phyloP scores from a whole-genome alignment of 2,797 vertebrate genomes.

The Acanthornis magna region DNA sequence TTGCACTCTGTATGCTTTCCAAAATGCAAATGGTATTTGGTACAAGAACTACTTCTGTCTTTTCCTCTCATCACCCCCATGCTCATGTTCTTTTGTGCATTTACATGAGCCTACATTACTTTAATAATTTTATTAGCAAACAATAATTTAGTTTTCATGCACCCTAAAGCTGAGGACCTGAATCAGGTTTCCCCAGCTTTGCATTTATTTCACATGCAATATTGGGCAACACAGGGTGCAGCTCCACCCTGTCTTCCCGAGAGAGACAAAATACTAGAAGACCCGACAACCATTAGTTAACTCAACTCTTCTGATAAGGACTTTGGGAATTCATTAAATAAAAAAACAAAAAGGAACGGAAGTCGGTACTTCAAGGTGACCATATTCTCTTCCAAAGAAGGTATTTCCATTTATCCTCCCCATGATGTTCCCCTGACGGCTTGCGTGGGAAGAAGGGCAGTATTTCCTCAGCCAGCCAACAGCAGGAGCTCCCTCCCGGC shows the following conservation, averaged over 20 bases:
- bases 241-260: background rate
- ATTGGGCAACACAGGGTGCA: background rate
- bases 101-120: background rate
- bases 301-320: background rate
- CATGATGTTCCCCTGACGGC: background rate
- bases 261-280: background rate
- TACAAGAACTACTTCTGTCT: background rate
- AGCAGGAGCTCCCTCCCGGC: background rate
- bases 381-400: background rate
- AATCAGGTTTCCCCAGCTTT: background rate
- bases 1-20: background rate
- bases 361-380: background rate
- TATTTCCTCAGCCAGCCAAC: background rate
- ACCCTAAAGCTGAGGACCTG: background rate
- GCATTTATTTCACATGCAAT: background rate
- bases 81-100: background rate
- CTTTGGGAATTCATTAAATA: background rate
- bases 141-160: background rate
- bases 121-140: background rate
- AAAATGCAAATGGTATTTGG: background rate
- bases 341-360: background rate
- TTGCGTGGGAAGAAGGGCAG: accelerated
- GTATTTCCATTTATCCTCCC: background rate
- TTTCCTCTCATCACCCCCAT: background rate
- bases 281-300: background rate